A percentile compares a stretch with the other conserved stretches of the same genome.
Conservation (phyloP, 2,888 invertebrate species). For the Hyppa rectilinea region DNA sequence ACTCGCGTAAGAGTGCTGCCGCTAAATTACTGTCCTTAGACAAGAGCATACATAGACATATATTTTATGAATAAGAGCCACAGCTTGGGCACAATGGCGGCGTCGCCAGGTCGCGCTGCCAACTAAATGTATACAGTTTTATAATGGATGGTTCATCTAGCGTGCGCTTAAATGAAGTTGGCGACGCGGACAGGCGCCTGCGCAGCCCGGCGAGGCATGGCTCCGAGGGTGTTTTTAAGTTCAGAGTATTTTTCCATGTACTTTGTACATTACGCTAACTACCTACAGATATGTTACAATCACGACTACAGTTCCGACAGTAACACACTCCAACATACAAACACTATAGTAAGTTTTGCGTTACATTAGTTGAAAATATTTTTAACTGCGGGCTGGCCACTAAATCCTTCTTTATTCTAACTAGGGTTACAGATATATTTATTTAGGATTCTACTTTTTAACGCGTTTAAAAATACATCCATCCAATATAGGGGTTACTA, state of each 20-base stretch:
- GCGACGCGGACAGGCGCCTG: too few relatives aligned
- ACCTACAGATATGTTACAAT: constrained; percentile 60
- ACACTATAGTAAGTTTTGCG: constrained; percentile 23
- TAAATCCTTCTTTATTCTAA: constrained; percentile 29
- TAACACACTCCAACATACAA: constrained; percentile 28
- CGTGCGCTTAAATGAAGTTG: too few relatives aligned
- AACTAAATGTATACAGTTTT: too few relatives aligned
- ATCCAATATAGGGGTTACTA: constrained; percentile 53
- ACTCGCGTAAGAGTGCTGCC: too few relatives aligned
- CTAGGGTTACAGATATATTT: constrained; percentile 30
- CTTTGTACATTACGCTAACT: constrained; percentile 54
- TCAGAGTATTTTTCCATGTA: constrained; percentile 52
- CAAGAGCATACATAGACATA: constrained; percentile 11
- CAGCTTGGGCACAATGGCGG: too few relatives aligned
- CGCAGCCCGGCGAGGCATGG: too few relatives aligned
- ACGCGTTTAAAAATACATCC: constrained; percentile 63
- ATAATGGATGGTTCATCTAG: too few relatives aligned
- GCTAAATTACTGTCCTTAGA: neutral
- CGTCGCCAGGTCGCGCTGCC: too few relatives aligned
- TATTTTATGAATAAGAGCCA: constrained; percentile 45
- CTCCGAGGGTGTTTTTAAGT: neutral
- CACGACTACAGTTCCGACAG: constrained; percentile 39
- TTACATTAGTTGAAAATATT: constrained; percentile 60
- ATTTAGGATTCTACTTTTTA: constrained; percentile 38
- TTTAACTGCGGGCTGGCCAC: constrained; percentile 48